Evolutionary conservation across 2,113 vertebrate species (phyloP), one percentile per base, ranked within the genome.

Genomic region (Nycticorax nycticorax): DNA sequence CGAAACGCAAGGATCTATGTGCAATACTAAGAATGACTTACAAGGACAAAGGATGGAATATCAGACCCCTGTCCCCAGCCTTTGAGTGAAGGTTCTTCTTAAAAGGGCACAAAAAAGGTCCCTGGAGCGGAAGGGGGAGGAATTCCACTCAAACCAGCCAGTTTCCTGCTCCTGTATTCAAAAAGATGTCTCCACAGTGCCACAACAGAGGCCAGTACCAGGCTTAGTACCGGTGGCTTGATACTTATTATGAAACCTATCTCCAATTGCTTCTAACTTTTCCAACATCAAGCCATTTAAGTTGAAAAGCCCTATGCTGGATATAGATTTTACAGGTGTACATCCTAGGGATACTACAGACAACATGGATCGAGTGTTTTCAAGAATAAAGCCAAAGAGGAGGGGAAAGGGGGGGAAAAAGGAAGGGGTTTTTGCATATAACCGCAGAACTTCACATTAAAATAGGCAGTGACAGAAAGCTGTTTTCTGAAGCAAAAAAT

Each of bases 401-500:
- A 89, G 12, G 26, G 52, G 12, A 64, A 68, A 45, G 12, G 14
- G 32, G 30, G 22, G 47, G 72, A 74, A 79, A 75, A 43, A 73
- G 3, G 12, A 74, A 80, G 60, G 78, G 20, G 7, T 1, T 26
- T 80, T 56, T 62, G 74, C 53, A 19, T 27, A 1, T 52, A 92
- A 79, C 66, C 85, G 71, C 79, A 83, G 48, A 85, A 90, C 9
- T 76, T 73, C 1, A 12, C 39, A 92, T 95, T 90, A 83, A 88
- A 95, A 88, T 35, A 88, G 67, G 30, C 66, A 90, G 74, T 48
- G 32, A 32, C 8, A 90, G 41, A 88, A 85, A 71, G 35, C 66
- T 68, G 33, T 82, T 82, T 85, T 79, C 88, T 85, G n/a, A 93
- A 79, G 74, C 85, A 89, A 83, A 83, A 85, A 89, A 87, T 59